Conservation (phyloP, 2,888 invertebrate genomes). For the Tinea semifulvella region DNA sequence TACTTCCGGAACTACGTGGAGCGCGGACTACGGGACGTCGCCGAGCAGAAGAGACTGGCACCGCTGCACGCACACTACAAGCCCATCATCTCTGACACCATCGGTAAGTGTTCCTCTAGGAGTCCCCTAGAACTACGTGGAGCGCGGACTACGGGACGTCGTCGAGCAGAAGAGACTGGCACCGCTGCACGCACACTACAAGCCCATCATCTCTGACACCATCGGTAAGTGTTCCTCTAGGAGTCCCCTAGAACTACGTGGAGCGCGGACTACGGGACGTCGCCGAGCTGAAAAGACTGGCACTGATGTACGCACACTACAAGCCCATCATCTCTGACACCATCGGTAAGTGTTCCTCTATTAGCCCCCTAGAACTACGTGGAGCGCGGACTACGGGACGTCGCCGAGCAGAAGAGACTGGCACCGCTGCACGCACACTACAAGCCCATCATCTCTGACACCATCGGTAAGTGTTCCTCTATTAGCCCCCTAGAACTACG, state of each 20-base stretch:
- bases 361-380: too few relatives aligned
- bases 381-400: constrained; percentile 72
- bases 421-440: constrained; percentile 37
- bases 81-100: constrained; percentile 46
- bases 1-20: constrained; percentile 90
- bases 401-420: constrained; percentile 51
- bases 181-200: constrained; percentile 37
- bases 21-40: constrained; percentile 70
- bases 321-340: too few relatives aligned
- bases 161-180: constrained; percentile 50
- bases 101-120: too few relatives aligned
- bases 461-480: too few relatives aligned
- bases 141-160: constrained; percentile 71
- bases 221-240: too few relatives aligned
- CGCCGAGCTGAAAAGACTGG: too few relatives aligned
- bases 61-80: constrained; percentile 39
- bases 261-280: constrained; percentile 82
- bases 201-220: too few relatives aligned
- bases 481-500: too few relatives aligned
- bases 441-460: constrained; percentile 50
- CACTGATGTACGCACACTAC: too few relatives aligned
- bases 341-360: too few relatives aligned
- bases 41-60: constrained; percentile 47
- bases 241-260: too few relatives aligned
- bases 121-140: constrained; percentile 88